phyloP scores from a whole-genome alignment of 2,797 vertebrate genomes.

The Ispidina lecontei region DNA sequence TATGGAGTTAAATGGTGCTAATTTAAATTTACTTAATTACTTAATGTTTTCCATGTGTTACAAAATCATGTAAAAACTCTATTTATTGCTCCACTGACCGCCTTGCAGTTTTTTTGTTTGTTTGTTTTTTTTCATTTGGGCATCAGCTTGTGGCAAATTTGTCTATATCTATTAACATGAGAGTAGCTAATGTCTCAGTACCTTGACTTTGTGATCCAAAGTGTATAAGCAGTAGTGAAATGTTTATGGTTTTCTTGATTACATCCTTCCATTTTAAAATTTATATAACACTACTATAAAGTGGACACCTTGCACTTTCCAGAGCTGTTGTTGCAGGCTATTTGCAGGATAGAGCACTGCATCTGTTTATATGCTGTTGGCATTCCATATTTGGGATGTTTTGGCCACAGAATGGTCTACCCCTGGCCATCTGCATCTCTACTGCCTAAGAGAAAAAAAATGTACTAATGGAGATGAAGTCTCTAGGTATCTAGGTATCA shows the following conservation, averaged over 20 bases:
- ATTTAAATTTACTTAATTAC: not conserved
- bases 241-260: constrained; percentile 9
- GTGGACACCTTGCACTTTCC: not conserved
- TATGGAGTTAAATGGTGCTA: not conserved
- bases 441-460: not conserved
- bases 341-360: not conserved
- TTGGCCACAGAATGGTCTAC: not conserved
- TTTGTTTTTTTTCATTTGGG: not conserved
- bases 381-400: not conserved
- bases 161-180: not conserved
- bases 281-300: not conserved
- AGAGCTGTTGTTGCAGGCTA: not conserved
- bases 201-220: not conserved
- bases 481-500: not conserved
- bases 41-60: not conserved
- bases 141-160: not conserved
- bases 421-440: not conserved
- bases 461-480: not conserved
- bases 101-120: not conserved
- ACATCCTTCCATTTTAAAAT: constrained; percentile 9
- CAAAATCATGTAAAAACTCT: not conserved
- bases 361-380: not conserved
- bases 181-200: not conserved
- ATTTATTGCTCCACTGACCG: not conserved
- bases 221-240: not conserved